Evolutionary conservation across 23 tunicate genomes (phyloP), one percentile per base, ranked within the genome.

Genomic region (Clavelina lepadiformis): DNA sequence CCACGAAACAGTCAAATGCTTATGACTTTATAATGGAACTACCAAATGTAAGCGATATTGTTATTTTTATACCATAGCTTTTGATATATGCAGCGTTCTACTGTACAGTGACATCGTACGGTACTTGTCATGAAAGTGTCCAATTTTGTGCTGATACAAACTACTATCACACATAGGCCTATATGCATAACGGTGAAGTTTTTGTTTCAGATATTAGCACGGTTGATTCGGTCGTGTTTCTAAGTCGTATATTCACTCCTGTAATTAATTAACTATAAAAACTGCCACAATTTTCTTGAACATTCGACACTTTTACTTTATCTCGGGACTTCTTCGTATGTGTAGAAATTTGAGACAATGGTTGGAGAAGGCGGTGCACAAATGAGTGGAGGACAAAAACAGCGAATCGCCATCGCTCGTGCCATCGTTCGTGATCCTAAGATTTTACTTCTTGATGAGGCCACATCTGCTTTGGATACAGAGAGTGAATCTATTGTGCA

Each of bases 331-430:
- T n/a, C n/a, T n/a, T n/a, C n/a, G n/a, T n/a, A n/a, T 11, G 20
- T 47, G 18, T 49, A 89, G 97, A 89, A 89, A 89, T 81, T 89
- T 56, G 95, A 93, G n/a, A 93, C 98, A 5, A 68, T 83, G 74
- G 98, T 93, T 15, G 98, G 98, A 35, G 98, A 93, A 63, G 98
- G 98, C 3, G 98, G 98, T 1, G 98, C 94, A 6, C 92, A 84
- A 54, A 84, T 93, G 88, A 77, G 87, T 41, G 98, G 98, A 18
- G 98, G 98, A 28, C 98, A 93, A 57, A 93, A 93, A 51, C 98
- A 93, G 46, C 53, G 98, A 32, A 93, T 93, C 30, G 98, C 98
- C n/a, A 93, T 93, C 38, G 98, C 98, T 53, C 83, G 98, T 11
- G 98, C 98, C 3, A 84, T 93, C 27, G 94, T 93, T 0, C 79